A percentile compares a stretch with the other conserved stretches of the same genome.
These are phyloP conservation scores for Myiozetetes cayanensis DNA, from an alignment of 2,113 vertebrate genomes.

Conservation along the genomic window DNA sequence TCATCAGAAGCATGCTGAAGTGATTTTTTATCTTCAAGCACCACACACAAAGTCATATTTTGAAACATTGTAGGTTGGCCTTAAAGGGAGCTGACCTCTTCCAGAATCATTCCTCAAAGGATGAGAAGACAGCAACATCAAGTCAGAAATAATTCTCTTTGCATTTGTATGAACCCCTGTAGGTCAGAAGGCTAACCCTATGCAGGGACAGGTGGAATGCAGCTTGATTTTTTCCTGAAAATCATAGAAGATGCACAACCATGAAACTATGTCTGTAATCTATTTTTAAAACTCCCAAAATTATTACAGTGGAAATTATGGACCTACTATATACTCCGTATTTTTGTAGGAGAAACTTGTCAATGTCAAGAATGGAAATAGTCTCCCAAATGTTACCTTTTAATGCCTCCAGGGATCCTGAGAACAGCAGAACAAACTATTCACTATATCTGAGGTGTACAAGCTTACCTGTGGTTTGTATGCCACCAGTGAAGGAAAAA, in stretches of 20 bases:
- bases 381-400: neutral
- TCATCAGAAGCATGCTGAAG: neutral
- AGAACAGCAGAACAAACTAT: neutral
- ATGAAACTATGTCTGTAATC: neutral
- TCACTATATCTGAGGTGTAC: neutral
- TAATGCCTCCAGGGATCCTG: neutral
- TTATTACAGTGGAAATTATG: neutral
- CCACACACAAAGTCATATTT: neutral
- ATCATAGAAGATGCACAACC: neutral
- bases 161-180: neutral
- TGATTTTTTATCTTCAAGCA: neutral
- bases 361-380: neutral
- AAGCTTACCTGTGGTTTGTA: neutral
- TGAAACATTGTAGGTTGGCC: neutral
- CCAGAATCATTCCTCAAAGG: neutral
- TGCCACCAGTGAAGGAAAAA: neutral
- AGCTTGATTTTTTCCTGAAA: neutral
- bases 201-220: neutral
- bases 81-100: neutral
- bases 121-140: neutral
- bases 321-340: neutral
- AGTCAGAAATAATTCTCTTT: neutral
- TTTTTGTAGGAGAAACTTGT: neutral
- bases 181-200: neutral
- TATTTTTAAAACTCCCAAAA: neutral